Base-by-base conservation (phyloP, 2,888 invertebrate species). In the Mimumesa dahlbomi region DNA sequence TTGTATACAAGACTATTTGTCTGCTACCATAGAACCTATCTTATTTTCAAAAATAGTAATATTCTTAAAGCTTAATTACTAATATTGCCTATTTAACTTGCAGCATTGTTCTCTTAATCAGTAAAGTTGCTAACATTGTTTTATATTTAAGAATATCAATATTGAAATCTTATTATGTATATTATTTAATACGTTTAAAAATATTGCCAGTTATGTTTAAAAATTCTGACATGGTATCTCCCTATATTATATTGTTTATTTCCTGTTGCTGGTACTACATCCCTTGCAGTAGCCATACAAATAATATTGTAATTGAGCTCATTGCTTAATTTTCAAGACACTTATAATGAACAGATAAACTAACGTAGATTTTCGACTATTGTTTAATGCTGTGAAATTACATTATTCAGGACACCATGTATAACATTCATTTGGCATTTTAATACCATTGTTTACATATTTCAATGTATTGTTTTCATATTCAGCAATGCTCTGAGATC, bases 401-500 rank as follows among this genome's bases (percentile, higher is more conserved):
- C n/a, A 13, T 22, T 40, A 48, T 49, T 43, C 29, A 49, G 31
- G 75, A 59, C 43, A 54, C 19, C 29, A 59, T 70, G 46, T 67
- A 63, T 66, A 67, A 75, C 67, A 67, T 74, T 75, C 65, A 38
- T 13, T 53, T 59, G 18, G 16, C 38, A 19, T 58, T 42, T 46
- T 4, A 49, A 18, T 56, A 57, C n/a, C 46, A n/a, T 53, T 48
- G n/a, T n/a, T n/a, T n/a, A n/a, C n/a, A 49, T 34, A 31, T 40
- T 42, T 3, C 22, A n/a, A 42, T 29, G 18, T 59, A 45, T 49
- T 38, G 25, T 53, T 16, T 43, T 46, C 22, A 19, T 16, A 45
- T 54, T 6, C 19, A 9, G 6, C 42, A 69, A 42, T 48, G 7
- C 52, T 14, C 31, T 43, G 14, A n/a, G 57, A 43, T 61, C 7